phyloP scores from a whole-genome alignment of 2,888 invertebrate species.

The Hypsopygia costalis region DNA sequence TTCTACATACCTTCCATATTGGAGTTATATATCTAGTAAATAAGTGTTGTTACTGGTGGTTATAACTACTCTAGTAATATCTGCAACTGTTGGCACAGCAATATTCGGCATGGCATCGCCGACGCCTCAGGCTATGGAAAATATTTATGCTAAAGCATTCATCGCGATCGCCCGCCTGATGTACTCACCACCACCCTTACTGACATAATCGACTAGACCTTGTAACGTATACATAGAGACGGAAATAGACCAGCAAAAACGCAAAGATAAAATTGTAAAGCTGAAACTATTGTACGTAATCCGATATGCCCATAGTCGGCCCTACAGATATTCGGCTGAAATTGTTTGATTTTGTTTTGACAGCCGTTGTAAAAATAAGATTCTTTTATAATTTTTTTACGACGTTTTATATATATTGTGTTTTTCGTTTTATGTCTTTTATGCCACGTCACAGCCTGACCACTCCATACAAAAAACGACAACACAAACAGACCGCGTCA shows the following conservation, averaged over 20 bases:
- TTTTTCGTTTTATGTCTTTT: no score
- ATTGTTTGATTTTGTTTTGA: constrained; percentile 63
- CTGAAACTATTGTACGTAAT: constrained; percentile 64
- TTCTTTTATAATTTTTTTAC: neutral
- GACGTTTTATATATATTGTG: no score
- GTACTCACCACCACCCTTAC: constrained; percentile 52
- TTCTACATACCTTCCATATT: no score
- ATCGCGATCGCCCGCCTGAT: constrained; percentile 74
- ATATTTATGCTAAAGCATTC: constrained; percentile 80
- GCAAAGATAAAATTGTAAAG: constrained; percentile 37
- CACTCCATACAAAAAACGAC: no score
- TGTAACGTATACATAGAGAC: constrained; percentile 35
- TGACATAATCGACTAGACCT: constrained; percentile 27
- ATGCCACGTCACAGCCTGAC: no score
- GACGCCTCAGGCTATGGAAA: constrained; percentile 74
- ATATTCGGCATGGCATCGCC: constrained; percentile 66
- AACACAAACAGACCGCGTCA: no score
- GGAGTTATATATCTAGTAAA: no score
- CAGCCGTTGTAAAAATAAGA: constrained; percentile 21
- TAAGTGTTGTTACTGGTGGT: no score
- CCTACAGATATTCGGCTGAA: constrained; percentile 57
- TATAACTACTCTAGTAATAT: constrained; percentile 41
- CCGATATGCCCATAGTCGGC: constrained; percentile 64
- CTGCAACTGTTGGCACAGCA: constrained; percentile 71
- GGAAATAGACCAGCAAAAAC: constrained; percentile 24